A percentile compares a stretch with the other conserved stretches of the same genome.
Conservation (phyloP, 2,113 vertebrate species). For the Dolichotis patagonum region DNA sequence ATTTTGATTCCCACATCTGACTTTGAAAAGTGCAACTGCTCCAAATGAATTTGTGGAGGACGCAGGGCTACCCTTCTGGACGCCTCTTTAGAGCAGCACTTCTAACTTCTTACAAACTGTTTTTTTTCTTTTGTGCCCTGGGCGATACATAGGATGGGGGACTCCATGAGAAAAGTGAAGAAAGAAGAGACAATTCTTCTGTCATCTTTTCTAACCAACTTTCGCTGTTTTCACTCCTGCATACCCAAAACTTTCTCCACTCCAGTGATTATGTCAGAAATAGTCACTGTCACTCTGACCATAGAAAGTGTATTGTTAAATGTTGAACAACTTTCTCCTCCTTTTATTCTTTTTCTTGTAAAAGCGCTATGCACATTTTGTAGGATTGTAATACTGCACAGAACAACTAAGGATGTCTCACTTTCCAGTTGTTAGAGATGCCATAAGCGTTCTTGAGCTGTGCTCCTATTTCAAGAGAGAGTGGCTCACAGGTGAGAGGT, state of each 20-base stretch:
- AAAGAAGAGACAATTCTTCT: background rate
- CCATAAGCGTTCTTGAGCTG: slow-evolving; percentile 49
- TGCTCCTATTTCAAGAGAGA: slow-evolving; percentile 60
- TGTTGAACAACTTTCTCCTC: background rate
- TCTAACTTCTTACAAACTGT: background rate
- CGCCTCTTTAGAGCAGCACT: background rate
- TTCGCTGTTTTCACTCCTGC: background rate
- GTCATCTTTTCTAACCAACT: background rate
- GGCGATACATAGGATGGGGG: background rate
- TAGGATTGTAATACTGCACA: slow-evolving; percentile 16
- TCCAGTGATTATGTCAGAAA: background rate
- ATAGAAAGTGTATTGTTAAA: background rate
- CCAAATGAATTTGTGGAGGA: background rate
- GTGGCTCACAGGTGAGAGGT: slow-evolving; percentile 4
- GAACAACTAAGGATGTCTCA: background rate
- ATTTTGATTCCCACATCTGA: slow-evolving; percentile 37
- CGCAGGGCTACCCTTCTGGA: background rate
- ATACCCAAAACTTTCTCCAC: background rate
- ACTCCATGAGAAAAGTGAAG: background rate
- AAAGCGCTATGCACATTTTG: background rate
- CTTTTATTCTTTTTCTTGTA: background rate
- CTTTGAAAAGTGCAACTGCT: slow-evolving; percentile 42
- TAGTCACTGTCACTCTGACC: background rate
- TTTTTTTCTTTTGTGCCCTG: background rate
- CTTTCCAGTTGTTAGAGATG: slow-evolving; percentile 59